These are phyloP conservation scores for Cylindroiulus punctatus DNA, from an alignment of 2,888 invertebrate species.

Conservation along the genomic window DNA sequence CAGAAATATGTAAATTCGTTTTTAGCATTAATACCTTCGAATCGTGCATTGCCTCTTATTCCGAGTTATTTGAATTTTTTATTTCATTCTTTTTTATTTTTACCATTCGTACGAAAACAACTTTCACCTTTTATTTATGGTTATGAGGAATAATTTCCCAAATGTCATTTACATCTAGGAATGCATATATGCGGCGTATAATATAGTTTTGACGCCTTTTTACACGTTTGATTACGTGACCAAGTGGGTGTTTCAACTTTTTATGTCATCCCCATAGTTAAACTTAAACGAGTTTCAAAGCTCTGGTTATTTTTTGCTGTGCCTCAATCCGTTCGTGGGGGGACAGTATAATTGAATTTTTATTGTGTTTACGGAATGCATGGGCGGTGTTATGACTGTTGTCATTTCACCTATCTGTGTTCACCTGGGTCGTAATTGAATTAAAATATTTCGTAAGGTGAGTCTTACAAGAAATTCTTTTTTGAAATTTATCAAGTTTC, in stretches of 20 bases:
- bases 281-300: slow-evolving; percentile 5
- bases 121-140: neutral
- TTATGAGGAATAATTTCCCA: slow-evolving; percentile 4
- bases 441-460: neutral
- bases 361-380: neutral
- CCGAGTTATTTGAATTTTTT: slow-evolving; percentile 8
- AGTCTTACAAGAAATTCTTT: neutral
- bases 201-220: neutral
- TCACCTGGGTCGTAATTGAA: slow-evolving; percentile 16
- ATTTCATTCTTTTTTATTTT: neutral
- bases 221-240: slow-evolving; percentile 12
- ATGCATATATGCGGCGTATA: neutral
- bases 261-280: neutral
- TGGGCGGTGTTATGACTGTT: slow-evolving; percentile 6
- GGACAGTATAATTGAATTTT: slow-evolving; percentile 31
- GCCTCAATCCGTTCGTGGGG: neutral
- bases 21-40: neutral
- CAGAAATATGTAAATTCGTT: slow-evolving; percentile 8
- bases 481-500: neutral
- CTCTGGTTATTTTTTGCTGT: neutral
- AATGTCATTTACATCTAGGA: slow-evolving; percentile 7
- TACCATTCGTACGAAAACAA: neutral
- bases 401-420: neutral
- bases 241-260: slow-evolving; percentile 9
- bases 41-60: slow-evolving; percentile 27